Base-by-base conservation (phyloP, 2,888 invertebrate species). In the Agrochola litura region DNA sequence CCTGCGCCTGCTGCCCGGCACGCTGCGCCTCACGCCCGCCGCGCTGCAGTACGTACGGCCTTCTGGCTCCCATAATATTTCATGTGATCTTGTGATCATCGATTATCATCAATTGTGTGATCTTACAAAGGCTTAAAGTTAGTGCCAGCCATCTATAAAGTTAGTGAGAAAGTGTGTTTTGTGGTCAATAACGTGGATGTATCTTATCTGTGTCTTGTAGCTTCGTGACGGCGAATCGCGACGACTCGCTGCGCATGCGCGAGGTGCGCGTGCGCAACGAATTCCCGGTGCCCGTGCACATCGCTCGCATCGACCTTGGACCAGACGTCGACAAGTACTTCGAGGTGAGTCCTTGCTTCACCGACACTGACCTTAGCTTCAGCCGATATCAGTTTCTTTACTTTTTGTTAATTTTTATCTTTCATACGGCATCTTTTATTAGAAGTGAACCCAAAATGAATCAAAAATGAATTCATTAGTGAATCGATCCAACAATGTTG, bases 1-100 rank as follows among this genome's bases (percentile, higher is more conserved):
- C 90, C 90, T 95, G 92, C 93, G 93, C 10, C 89, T 96, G 87
- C 87, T 94, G 93, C 94, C 95, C 76, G 95, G 93, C 93, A 92
- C 93, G 89, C 90, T 95, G 92, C 92, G 92, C 3, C 90, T 95
- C 88, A 82, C 92, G 91, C 93, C 92, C 25, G 46, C 8, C 16
- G 72, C 84, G 22, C 81, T 94, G 66, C 76, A 76, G 76, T 76
- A 49, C 63, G 76, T 74, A 41, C 12, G 30, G 1, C 4, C 10
- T 0, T 22, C 9, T 19, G 19, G 16, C 0, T 30, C 19, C 19
- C 30, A 8, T 25, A 0, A 46, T 46, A 12, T 56, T 25, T 58
- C 0, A 30, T 52, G 52, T 52, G 9, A 52, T 52, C 9, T 52
- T 52, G 22, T 52, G 52, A 52, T 22, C 52, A 9, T 22, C 52